phyloP scores from a whole-genome alignment of 2,797 vertebrate species.

The Acomys russatus region DNA sequence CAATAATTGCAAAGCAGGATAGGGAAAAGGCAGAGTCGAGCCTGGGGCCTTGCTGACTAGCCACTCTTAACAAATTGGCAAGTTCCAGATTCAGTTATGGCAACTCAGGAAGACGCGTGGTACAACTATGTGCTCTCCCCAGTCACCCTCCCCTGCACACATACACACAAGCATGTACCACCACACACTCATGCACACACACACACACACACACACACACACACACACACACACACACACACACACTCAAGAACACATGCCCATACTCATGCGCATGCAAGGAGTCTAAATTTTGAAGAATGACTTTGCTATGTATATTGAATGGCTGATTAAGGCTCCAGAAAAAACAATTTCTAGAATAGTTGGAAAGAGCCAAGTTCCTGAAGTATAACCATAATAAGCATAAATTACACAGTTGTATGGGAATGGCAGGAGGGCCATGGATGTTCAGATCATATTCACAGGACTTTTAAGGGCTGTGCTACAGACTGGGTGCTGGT shows the following conservation, averaged over 20 bases:
- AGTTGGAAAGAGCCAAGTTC: neutral
- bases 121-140: neutral
- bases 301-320: slow-evolving; percentile 4
- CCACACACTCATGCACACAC: neutral
- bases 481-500: neutral
- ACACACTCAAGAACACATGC: neutral
- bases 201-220: neutral
- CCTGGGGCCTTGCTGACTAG: neutral
- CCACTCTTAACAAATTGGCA: neutral
- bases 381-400: neutral
- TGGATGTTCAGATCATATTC: neutral
- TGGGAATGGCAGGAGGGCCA: neutral
- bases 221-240: neutral
- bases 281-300: neutral
- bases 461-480: neutral
- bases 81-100: neutral
- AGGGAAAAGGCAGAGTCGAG: neutral
- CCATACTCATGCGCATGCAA: neutral
- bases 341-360: neutral
- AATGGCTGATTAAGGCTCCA: neutral
- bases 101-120: neutral
- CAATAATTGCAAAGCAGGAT: neutral
- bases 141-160: too few relatives aligned
- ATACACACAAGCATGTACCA: neutral
- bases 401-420: neutral